Percentiles rank a stretch among this genome's conserved stretches.
phyloP scores from a whole-genome alignment of 2,888 invertebrate species.

The Amorpha juglandis region DNA sequence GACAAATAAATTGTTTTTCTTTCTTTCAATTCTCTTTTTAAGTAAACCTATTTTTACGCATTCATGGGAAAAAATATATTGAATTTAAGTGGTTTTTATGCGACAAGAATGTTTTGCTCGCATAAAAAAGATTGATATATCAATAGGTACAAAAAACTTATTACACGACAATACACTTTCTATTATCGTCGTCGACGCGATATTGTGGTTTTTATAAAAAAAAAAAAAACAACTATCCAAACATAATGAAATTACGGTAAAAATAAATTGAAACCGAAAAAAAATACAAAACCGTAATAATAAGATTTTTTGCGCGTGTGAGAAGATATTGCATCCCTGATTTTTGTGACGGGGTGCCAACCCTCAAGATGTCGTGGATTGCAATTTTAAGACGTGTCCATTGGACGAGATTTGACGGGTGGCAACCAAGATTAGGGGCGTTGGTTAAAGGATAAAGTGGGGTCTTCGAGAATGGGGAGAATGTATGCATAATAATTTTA shows the following conservation, averaged over 20 bases:
- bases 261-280: background rate
- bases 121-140: conserved; percentile 1
- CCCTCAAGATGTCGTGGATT: conserved; percentile 19
- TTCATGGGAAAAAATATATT: conserved; percentile 1
- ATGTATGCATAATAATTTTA: conserved; percentile 19
- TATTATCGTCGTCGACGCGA: background rate
- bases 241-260: conserved; percentile 19
- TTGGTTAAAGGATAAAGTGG: background rate
- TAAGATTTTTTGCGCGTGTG: conserved; percentile 20
- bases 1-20: too few relatives aligned
- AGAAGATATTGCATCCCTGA: conserved; percentile 1
- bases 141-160: background rate
- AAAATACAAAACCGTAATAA: background rate
- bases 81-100: background rate
- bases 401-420: conserved; percentile 26
- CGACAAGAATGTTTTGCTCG: background rate
- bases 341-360: conserved; percentile 6
- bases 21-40: too few relatives aligned
- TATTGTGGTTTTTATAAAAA: background rate
- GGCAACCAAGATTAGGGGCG: conserved; percentile 1
- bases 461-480: conserved; percentile 2
- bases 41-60: background rate
- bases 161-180: background rate
- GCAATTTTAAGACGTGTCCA: conserved; percentile 25
- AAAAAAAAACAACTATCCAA: background rate